Conservation (phyloP, 2,888 invertebrate genomes). For the Sycophila texana region DNA sequence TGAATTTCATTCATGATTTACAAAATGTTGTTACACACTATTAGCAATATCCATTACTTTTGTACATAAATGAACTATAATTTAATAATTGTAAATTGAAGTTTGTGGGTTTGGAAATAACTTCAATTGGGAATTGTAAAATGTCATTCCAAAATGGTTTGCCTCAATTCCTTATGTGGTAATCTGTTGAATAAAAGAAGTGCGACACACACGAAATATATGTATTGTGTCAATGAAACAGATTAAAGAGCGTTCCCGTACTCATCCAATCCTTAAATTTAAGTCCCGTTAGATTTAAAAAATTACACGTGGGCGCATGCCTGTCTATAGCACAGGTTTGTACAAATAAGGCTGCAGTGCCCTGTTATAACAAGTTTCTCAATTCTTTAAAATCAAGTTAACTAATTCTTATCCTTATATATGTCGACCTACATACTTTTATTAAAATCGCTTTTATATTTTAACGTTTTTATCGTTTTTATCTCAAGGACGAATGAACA, state of each 20-base stretch:
- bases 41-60: neutral
- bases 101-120: neutral
- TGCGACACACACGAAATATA: neutral
- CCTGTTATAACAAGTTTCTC: neutral
- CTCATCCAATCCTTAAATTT: neutral
- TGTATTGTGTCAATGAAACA: constrained; percentile 38
- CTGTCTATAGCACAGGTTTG: constrained; percentile 45
- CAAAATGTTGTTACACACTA: too few relatives aligned
- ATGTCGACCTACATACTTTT: too few relatives aligned
- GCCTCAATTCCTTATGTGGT: constrained; percentile 25
- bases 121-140: constrained; percentile 3
- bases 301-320: constrained; percentile 55
- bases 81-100: neutral
- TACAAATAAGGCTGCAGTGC: neutral
- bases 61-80: too few relatives aligned
- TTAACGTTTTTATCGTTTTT: too few relatives aligned
- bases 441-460: too few relatives aligned
- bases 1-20: too few relatives aligned
- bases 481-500: neutral
- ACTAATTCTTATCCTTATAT: too few relatives aligned
- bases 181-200: constrained; percentile 41
- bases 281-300: constrained; percentile 60
- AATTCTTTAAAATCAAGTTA: too few relatives aligned
- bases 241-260: neutral
- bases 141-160: neutral